phyloP scores from a whole-genome alignment of 1,140 invertebrate species.

The Caenorhabditis briggsae region DNA sequence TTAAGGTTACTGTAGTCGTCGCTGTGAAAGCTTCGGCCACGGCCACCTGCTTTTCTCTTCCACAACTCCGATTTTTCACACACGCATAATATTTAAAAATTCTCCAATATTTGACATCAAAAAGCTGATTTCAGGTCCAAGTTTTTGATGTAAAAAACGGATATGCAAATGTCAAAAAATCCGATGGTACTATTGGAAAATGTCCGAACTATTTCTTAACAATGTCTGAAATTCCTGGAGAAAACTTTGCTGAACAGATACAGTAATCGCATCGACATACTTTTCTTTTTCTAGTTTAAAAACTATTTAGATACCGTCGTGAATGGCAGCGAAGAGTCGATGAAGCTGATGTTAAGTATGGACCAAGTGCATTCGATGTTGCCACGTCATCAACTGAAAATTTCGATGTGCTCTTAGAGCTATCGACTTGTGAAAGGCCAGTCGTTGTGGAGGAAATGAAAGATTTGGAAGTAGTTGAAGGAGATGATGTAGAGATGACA shows the following conservation, averaged over 20 bases:
- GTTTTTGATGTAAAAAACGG: conserved; percentile 25
- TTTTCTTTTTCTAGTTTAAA: background rate
- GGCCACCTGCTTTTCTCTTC: background rate
- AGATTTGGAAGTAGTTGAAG: conserved; percentile 52
- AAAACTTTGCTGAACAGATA: conserved; percentile 57
- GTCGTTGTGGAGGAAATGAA: conserved; percentile 29
- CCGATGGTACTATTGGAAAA: conserved; percentile 36
- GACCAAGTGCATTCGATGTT: conserved; percentile 20
- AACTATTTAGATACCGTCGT: conserved; percentile 49
- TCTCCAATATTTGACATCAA: background rate
- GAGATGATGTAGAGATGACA: conserved; percentile 50
- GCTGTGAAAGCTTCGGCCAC: too few relatives aligned
- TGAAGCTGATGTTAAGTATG: background rate
- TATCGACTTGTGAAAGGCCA: conserved; percentile 37
- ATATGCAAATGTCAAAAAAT: conserved; percentile 46
- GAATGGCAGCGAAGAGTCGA: conserved; percentile 39
- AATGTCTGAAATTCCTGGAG: conserved; percentile 43
- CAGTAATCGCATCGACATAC: conserved; percentile 23
- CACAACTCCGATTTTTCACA: background rate
- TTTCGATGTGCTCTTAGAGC: conserved; percentile 6
- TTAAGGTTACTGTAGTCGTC: background rate
- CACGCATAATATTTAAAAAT: too few relatives aligned
- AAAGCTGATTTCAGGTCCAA: conserved; percentile 26
- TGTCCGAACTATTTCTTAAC: conserved; percentile 42
- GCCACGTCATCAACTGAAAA: background rate